Evolutionary conservation across 2,888 invertebrate species (phyloP), one percentile per base, ranked within the genome.

Genomic region (Pollenia labialis): DNA sequence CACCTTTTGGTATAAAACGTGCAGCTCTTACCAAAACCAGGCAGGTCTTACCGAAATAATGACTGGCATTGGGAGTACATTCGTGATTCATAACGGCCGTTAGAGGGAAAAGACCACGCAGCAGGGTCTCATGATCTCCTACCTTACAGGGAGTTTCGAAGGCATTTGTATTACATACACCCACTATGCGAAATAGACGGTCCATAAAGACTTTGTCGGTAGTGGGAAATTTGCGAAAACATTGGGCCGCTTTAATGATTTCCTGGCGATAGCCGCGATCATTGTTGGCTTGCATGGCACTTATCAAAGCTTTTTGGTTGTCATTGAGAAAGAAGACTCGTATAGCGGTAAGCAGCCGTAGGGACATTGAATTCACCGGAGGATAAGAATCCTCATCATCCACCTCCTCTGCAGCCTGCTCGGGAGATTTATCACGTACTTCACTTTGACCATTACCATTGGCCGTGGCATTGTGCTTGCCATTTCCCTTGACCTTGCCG

Each of bases 51-150:
- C 95, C 95, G 56, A 95, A 96, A 83, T 95, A 94, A 90, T 97
- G 96, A 83, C 95, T 95, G 0, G 96, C 96, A 90, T 97, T 97
- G 48, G 96, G 95, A 69, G 94, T 95, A 91, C 97, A 97, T 90
- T 95, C 95, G 90, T 97, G 97, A 89, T 96, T 95, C 94, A 96
- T 94, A 93, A 96, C 95, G 32, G 96, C 95, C 2, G 96, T 95
- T 82, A 95, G 94, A 1, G 96, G 94, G 91, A 96, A 97, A 88
- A 97, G 93, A 80, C 95, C 96, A 69, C 96, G 94, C 40, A 95
- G 93, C 85, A 95, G 94, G 77, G 91, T 90, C 88, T 93, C 92
- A 72, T 91, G 91, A 11, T 90, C 90, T 7, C 89, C 90, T 16
- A 91, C 90, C 40, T 91, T 90, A 48, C 91, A 91, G 3, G 93